Conservation (phyloP, 2,797 vertebrate genomes). For the Valencia hispanica region DNA sequence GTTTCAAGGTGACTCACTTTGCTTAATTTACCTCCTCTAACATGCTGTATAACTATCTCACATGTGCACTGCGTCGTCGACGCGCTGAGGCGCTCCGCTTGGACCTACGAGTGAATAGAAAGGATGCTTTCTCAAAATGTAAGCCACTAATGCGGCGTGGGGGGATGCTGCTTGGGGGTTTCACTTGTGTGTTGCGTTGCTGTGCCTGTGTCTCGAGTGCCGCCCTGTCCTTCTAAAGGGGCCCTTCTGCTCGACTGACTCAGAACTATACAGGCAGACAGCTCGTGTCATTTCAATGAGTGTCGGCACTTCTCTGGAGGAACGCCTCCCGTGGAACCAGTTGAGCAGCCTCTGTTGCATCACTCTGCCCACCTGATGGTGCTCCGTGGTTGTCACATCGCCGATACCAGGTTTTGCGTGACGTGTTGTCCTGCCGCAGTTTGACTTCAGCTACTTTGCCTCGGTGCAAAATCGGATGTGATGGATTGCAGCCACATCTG, state of each 20-base stretch:
- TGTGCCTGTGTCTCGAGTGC: slow-evolving; percentile 46
- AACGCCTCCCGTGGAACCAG: slow-evolving; percentile 73
- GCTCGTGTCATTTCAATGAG: slow-evolving; percentile 68
- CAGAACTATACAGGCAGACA: slow-evolving; percentile 63
- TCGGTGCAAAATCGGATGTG: slow-evolving; percentile 20
- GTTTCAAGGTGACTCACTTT: neutral
- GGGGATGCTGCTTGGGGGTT: slow-evolving; percentile 24
- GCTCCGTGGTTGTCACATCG: slow-evolving; percentile 50
- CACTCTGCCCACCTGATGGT: slow-evolving; percentile 71
- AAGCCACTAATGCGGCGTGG: slow-evolving; percentile 5
- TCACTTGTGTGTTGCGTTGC: slow-evolving; percentile 43
- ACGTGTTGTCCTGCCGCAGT: slow-evolving; percentile 40
- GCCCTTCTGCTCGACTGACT: slow-evolving; percentile 63
- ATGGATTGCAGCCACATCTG: slow-evolving; percentile 31
- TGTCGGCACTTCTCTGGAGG: slow-evolving; percentile 61
- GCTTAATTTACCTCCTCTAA: neutral
- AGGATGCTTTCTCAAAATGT: slow-evolving; percentile 5
- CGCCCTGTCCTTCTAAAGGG: slow-evolving; percentile 47
- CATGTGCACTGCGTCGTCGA: no score
- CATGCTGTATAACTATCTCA: neutral
- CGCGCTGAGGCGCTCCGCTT: neutral
- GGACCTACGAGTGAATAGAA: slow-evolving; percentile 2
- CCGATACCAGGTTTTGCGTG: slow-evolving; percentile 23
- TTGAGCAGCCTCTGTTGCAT: slow-evolving; percentile 69
- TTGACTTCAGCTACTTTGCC: slow-evolving; percentile 22